phyloP scores from a whole-genome alignment of 2,797 vertebrate genomes.

The Lacerta agilis region DNA sequence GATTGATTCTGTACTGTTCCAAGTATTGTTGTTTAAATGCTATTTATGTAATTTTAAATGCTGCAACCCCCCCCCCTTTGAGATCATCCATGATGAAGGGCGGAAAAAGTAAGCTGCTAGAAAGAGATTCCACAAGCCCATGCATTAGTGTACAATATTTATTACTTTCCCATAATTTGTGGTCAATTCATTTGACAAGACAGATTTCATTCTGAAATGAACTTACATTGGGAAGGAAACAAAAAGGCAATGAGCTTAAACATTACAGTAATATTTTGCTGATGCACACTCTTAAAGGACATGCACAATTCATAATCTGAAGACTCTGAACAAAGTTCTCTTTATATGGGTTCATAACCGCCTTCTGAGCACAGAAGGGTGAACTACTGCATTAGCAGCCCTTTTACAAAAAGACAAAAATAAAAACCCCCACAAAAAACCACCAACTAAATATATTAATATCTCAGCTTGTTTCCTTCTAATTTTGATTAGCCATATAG shows the following conservation, averaged over 20 bases:
- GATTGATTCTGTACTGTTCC: too few species aligned
- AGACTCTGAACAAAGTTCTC: constrained; percentile 50
- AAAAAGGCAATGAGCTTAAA: constrained; percentile 55
- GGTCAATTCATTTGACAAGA: constrained; percentile 61
- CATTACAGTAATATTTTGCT: constrained; percentile 57
- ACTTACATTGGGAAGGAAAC: constrained; percentile 68
- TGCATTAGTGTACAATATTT: constrained; percentile 59
- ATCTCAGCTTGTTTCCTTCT: constrained; percentile 57
- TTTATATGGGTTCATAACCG: constrained; percentile 55
- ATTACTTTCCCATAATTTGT: constrained; percentile 70
- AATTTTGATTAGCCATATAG: constrained; percentile 58
- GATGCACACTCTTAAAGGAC: constrained; percentile 66
- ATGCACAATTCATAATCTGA: constrained; percentile 64
- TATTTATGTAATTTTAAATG: too few species aligned
- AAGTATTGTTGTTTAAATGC: too few species aligned
- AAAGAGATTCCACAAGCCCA: not conserved
- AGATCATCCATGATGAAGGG: not conserved
- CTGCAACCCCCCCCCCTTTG: too few species aligned
- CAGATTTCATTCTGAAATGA: constrained; percentile 69
- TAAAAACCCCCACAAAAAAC: constrained; percentile 66
- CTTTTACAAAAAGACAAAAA: constrained; percentile 45
- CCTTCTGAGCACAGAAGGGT: constrained; percentile 39
- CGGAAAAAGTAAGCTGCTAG: not conserved
- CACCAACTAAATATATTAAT: constrained; percentile 56
- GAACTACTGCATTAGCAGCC: constrained; percentile 41